Conservation (phyloP, 1,140 invertebrate species). For the Mercenaria mercenaria region DNA sequence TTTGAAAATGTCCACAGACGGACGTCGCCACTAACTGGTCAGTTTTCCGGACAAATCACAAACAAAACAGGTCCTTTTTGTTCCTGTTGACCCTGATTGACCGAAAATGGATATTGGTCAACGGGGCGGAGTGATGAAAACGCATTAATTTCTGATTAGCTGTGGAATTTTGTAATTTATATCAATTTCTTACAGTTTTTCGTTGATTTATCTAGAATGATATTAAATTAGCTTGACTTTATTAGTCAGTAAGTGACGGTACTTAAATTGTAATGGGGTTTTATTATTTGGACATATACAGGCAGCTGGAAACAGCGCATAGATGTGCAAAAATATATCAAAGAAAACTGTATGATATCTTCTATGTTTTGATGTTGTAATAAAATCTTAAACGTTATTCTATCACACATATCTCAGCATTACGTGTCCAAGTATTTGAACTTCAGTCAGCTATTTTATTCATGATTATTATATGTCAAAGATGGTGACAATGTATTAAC, state of each 20-base stretch:
- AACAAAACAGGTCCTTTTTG: constrained; percentile 40
- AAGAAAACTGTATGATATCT: too few species aligned
- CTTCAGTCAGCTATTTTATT: too few species aligned
- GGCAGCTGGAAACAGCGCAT: too few species aligned
- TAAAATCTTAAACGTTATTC: too few species aligned
- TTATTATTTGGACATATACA: too few species aligned
- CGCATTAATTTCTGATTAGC: constrained; percentile 31
- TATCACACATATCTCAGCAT: too few species aligned
- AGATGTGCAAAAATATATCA: too few species aligned
- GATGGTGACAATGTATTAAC: too few species aligned
- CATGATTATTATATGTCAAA: too few species aligned
- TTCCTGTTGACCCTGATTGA: constrained; percentile 29
- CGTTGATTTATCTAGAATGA: constrained; percentile 26
- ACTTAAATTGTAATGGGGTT: constrained; percentile 5
- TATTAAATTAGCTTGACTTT: neutral
- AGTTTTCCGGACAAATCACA: constrained; percentile 29
- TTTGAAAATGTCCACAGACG: neutral
- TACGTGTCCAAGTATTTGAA: too few species aligned
- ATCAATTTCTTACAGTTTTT: constrained; percentile 28
- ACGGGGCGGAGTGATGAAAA: neutral
- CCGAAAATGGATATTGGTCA: constrained; percentile 26
- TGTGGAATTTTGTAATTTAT: neutral
- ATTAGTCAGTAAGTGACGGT: constrained; percentile 11
- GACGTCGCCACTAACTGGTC: constrained; percentile 36
- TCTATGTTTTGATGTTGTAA: too few species aligned